A percentile compares a stretch with the other conserved stretches of the same genome.
These are phyloP conservation scores for Dryobates pubescens DNA, from an alignment of 2,797 vertebrate species.

Conservation along the genomic window DNA sequence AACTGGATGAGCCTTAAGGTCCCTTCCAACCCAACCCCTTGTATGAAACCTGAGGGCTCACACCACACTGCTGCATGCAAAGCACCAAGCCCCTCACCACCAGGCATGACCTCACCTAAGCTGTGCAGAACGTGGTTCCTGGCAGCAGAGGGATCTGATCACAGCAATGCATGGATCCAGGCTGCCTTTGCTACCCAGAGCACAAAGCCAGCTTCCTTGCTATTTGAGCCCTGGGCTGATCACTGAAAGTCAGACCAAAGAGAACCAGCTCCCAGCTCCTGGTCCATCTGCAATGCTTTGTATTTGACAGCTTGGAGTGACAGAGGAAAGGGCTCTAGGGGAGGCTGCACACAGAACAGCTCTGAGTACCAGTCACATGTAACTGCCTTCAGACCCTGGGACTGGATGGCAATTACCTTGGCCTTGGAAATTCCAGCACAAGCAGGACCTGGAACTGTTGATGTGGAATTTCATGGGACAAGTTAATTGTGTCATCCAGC, in stretches of 20 bases:
- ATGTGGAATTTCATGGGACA: no score
- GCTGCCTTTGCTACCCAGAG: not conserved
- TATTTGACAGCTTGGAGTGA: not conserved
- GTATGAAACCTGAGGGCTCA: no score
- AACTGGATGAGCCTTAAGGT: no score
- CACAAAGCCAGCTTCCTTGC: not conserved
- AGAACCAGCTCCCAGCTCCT: not conserved
- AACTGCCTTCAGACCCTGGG: not conserved
- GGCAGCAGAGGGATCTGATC: not conserved
- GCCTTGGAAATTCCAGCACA: not conserved
- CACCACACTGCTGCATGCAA: no score
- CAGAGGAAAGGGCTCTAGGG: not conserved
- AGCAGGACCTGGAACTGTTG: not conserved
- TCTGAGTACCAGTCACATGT: not conserved
- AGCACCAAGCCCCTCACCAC: no score
- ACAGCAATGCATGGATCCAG: not conserved
- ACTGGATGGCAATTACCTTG: not conserved
- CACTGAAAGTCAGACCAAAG: not conserved
- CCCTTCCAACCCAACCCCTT: no score
- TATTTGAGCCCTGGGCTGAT: not conserved
- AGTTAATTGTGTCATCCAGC: no score
- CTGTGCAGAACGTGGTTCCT: accelerated
- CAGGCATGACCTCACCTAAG: not conserved
- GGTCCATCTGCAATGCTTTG: not conserved
- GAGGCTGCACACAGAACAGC: not conserved